Base-by-base conservation (phyloP, 2,888 invertebrate species). In the Crepidodera aurea region DNA sequence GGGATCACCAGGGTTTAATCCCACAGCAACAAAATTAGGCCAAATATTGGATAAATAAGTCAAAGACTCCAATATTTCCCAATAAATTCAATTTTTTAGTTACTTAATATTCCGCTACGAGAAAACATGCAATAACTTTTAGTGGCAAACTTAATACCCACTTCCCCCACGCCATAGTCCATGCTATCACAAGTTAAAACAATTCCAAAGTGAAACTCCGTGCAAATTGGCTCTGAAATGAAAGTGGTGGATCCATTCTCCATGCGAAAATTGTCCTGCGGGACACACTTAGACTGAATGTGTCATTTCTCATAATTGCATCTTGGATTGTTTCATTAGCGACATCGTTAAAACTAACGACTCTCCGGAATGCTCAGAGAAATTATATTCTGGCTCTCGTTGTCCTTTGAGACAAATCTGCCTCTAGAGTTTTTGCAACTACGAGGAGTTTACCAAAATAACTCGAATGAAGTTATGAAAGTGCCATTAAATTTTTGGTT, bases 281-380 rank as follows among this genome's bases (percentile, higher is more conserved):
- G 74, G 77, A 76, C 68, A 70, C 72, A 73, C 75, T 76, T 71
- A 69, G 67, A 74, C 74, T 75, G 76, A 78, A 79, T 80, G 78
- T 80, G 78, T 80, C 80, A 78, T 81, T 76, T 79, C 79, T 80
- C 80, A 79, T 80, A 81, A 81, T 81, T 81, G 80, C 75, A 76
- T 76, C 77, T 79, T 77, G 78, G 78, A 81, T 80, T 80, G 79
- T 81, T 81, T 81, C 80, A 81, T 81, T 81, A 81, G 80, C 74
- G 79, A 79, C 79, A 74, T 78, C 81, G 79, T 81, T 81, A 80
- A 81, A 80, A 79, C 79, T 80, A 80, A 81, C 78, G 79, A 79
- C 79, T 73, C 77, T 77, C 75, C 70, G 73, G 78, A 76, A 74
- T 71, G 75, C 75, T 75, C 72, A 70, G 68, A 63, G 69, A 76